These are phyloP conservation scores for Anoplopoma fimbria DNA, from an alignment of 2,113 vertebrate genomes.

Conservation along the genomic window DNA sequence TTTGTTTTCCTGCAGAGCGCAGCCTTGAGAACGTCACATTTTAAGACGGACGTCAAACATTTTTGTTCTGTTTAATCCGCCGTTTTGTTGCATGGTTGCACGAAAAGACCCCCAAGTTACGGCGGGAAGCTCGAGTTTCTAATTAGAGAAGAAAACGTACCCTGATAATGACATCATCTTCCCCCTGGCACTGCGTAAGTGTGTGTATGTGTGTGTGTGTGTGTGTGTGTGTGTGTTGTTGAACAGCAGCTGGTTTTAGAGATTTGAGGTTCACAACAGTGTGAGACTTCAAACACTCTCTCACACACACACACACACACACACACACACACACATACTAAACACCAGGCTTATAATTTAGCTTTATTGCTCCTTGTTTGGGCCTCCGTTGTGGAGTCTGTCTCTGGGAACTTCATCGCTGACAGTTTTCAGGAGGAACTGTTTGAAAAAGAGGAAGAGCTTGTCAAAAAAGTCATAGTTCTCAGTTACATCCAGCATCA, in stretches of 20 bases:
- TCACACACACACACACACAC: conserved; percentile 19
- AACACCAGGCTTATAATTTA: conserved; percentile 72
- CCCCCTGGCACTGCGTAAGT: conserved; percentile 48
- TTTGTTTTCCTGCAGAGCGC: conserved; percentile 34
- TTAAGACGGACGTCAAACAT: conserved; percentile 57
- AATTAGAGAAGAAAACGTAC: conserved; percentile 79
- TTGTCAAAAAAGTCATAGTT: conserved; percentile 25
- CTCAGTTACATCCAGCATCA: conserved; percentile 10
- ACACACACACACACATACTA: conserved; percentile 36
- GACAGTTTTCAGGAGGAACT: conserved; percentile 46
- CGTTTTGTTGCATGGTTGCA: conserved; percentile 53
- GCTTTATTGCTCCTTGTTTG: conserved; percentile 71
- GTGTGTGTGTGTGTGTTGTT: conserved; percentile 41
- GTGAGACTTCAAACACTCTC: conserved; percentile 70
- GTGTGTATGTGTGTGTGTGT: conserved; percentile 36
- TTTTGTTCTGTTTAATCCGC: conserved; percentile 62
- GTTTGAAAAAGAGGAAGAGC: conserved; percentile 55
- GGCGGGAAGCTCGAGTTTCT: conserved; percentile 74
- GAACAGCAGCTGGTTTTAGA: conserved; percentile 78
- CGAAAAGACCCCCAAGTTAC: conserved; percentile 68
- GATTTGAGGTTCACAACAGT: conserved; percentile 59
- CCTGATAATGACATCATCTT: conserved; percentile 81
- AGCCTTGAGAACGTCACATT: conserved; percentile 44
- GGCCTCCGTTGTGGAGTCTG: conserved; percentile 39
- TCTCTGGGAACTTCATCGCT: conserved; percentile 65